Base-by-base conservation (phyloP, 2,797 vertebrate species). In the Rhynchonycteris naso region DNA sequence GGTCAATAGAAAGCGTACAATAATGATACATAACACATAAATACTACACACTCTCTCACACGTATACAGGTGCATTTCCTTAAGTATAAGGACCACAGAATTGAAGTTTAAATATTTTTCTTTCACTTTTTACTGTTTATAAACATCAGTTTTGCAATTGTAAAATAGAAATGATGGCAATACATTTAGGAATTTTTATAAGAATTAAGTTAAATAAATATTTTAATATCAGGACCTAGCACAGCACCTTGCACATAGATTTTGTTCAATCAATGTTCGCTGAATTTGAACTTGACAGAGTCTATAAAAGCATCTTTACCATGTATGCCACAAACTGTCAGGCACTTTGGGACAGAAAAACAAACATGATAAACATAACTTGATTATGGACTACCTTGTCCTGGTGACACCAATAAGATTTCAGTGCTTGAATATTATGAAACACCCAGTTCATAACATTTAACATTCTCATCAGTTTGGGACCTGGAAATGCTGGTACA, bases 141-240 rank as follows among this genome's bases (percentile, higher is more conserved):
- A 87, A 65, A 2, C 7, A 81, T 78, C 5, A 47, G 16, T 52
- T 75, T 88, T 82, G 5, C 30, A 83, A 56, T 43, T 61, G 2
- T 24, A n/a, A 68, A 83, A 75, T 63, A 5, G 13, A 52, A 15
- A 75, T 92, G 47, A 75, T 26, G 14, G 19, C 0, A 75, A 61
- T 0, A 61, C 18, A 47, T 56, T 75, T 59, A 28, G 30, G 4
- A 58, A 58, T 38, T 63, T 96, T 83, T 63, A 2, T 43, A 74
- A 96, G 14, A 47, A 72, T 66, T 63, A 86, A 91, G 47, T 28
- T 33, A 56, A 66, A 56, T 66, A 80, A 68, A 33, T 56, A 56
- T 58, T 78, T 22, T 90, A 11, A 16, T 68, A 28, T 4, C 16
- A 71, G 19, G 38, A 68, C 11, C n/a, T 30, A 85, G 58, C 38